Percentiles rank a stretch among this genome's conserved stretches.
Conservation (phyloP, 2,797 vertebrate genomes). For the Phrynocephalus forsythii region DNA sequence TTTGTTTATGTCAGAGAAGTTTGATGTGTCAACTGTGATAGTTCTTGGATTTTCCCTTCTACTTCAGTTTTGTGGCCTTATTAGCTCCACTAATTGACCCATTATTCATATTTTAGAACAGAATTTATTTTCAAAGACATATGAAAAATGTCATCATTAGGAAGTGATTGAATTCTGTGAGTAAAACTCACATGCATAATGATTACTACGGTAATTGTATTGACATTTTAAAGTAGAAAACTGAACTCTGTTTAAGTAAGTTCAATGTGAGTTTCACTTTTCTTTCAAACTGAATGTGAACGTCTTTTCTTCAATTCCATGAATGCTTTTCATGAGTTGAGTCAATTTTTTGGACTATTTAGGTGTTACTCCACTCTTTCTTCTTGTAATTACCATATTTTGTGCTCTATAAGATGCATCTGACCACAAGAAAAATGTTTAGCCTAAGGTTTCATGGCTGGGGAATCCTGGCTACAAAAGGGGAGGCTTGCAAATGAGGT, state of each 20-base stretch:
- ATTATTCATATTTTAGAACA: conserved; percentile 36
- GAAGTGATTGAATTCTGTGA: conserved; percentile 9
- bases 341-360: conserved; percentile 14
- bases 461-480: too few species aligned
- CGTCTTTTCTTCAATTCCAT: background rate
- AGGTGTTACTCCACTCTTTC: background rate
- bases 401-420: too few species aligned
- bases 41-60: background rate
- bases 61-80: conserved; percentile 8
- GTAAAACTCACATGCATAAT: background rate
- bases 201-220: background rate
- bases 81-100: conserved; percentile 6
- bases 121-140: conserved; percentile 9
- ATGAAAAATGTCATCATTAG: conserved; percentile 40
- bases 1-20: conserved; percentile 17
- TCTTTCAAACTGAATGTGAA: background rate
- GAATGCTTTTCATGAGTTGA: background rate
- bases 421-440: too few species aligned
- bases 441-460: too few species aligned
- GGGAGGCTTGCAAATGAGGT: too few species aligned
- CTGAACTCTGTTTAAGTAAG: background rate
- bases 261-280: conserved; percentile 17
- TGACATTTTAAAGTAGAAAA: conserved; percentile 8
- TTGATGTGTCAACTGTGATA: background rate
- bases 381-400: background rate